Evolutionary conservation across 2,113 vertebrate species (phyloP), one percentile per base, ranked within the genome.

Genomic region (Erpornis zantholeuca): DNA sequence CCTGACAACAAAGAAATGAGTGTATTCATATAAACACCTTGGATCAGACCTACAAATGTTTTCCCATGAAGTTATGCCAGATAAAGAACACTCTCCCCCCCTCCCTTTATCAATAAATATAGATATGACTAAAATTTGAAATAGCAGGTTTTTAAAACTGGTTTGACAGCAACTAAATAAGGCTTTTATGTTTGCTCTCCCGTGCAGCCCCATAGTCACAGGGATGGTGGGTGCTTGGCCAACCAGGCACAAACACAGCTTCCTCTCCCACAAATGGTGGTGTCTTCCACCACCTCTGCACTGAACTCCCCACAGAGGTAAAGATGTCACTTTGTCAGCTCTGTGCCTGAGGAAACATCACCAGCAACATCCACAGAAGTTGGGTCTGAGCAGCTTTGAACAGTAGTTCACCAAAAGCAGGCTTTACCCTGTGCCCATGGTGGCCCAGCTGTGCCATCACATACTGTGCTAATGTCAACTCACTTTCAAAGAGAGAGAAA

Each of bases 341-440:
- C 33, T 86, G 18, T n/a, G 27, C 36, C 50, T 49, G 9, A 31
- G 20, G 17, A 71, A 75, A 59, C 1, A 18, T 15, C 29, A 1
- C 11, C 23, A 31, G 28, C 19, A 45, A 21, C 33, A 28, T 16
- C 13, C 20, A 15, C n/a, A 82, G 18, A 82, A 66, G 12, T 0
- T 40, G 29, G 10, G 8, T 40, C 25, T 44, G 24, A 47, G 18
- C 21, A 64, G 2, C 29, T 64, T 18, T 47, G 31, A 61, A n/a
- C 25, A 29, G 23, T 11, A 53, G 44, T 10, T 79, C 69, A 82
- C 33, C 27, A 25, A 68, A 75, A 85, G 8, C 19, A 69, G 33
- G 5, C 21, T 72, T 65, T 45, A 64, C 9, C 3, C 16, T 2
- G 0, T 5, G n/a, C 3, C 27, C 36, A 6, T 7, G 19, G 14